phyloP scores from a whole-genome alignment of 2,797 vertebrate genomes.

The Cephalopachus bancanus region DNA sequence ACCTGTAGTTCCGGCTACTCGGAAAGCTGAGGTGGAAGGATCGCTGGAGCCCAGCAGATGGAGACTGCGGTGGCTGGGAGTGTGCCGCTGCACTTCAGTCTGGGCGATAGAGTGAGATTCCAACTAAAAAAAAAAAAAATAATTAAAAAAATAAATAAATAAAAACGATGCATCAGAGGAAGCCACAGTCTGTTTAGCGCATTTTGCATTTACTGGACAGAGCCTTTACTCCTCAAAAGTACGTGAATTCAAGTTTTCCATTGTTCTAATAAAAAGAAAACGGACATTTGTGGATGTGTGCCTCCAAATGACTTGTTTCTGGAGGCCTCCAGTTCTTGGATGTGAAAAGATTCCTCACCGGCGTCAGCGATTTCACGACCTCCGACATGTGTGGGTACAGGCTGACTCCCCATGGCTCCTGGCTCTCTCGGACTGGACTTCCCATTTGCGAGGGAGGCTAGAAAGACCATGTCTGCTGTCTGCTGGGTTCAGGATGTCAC shows the following conservation, averaged over 20 bases:
- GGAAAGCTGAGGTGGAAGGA: too few species aligned
- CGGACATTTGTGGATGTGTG: neutral
- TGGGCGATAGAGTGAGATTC: too few species aligned
- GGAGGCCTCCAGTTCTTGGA: neutral
- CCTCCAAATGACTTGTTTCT: neutral
- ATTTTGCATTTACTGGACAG: neutral
- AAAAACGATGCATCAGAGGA: neutral
- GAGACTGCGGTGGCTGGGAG: too few species aligned
- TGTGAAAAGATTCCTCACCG: neutral
- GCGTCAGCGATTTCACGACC: neutral
- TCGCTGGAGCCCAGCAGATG: too few species aligned
- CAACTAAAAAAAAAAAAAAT: neutral
- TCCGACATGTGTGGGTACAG: neutral
- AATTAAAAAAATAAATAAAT: too few species aligned
- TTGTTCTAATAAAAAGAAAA: constrained; percentile 25
- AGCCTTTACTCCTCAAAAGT: neutral
- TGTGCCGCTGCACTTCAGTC: too few species aligned
- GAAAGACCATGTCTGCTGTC: neutral
- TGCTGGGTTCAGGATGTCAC: neutral
- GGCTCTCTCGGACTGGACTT: neutral
- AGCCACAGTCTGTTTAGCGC: neutral
- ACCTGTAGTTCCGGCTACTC: too few species aligned
- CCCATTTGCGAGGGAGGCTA: neutral
- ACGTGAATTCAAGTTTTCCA: neutral
- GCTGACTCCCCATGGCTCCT: neutral